Percentiles rank a stretch among this genome's conserved stretches.
phyloP scores from a whole-genome alignment of 2,113 vertebrate species.

The Heliornis fulica region DNA sequence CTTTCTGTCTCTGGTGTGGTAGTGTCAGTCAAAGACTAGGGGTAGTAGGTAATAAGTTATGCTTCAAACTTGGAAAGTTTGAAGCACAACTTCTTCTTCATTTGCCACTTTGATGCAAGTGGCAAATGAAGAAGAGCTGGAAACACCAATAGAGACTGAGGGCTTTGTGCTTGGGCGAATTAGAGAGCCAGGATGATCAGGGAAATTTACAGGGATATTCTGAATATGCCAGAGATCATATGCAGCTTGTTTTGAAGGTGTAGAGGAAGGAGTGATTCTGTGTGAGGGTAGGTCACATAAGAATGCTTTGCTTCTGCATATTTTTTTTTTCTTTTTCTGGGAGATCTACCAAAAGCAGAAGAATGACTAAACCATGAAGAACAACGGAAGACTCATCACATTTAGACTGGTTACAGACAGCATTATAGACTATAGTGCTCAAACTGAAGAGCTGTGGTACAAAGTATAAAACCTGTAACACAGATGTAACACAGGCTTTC shows the following conservation, averaged over 20 bases:
- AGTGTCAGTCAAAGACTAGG: neutral
- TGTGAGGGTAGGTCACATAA: neutral
- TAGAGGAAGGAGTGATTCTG: neutral
- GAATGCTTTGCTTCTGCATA: neutral
- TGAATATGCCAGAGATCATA: neutral
- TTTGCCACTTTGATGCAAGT: neutral
- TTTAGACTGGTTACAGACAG: neutral
- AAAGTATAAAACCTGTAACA: neutral
- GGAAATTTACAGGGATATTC: neutral
- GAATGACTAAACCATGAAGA: neutral
- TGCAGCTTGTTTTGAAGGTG: neutral
- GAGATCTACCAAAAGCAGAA: neutral
- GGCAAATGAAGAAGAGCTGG: neutral
- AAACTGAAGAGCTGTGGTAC: neutral
- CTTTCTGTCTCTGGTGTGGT: neutral
- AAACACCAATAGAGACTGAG: neutral
- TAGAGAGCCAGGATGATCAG: neutral
- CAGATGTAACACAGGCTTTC: neutral
- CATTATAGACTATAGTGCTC: neutral
- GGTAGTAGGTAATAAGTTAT: neutral
- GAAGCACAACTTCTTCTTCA: no score
- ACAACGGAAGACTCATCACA: neutral
- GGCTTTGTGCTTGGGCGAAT: neutral
- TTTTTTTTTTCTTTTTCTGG: neutral
- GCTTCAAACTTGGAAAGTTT: neutral